Evolutionary conservation across 2,797 vertebrate species (phyloP), one percentile per base, ranked within the genome.

Genomic region (Leptatherina wallacei): DNA sequence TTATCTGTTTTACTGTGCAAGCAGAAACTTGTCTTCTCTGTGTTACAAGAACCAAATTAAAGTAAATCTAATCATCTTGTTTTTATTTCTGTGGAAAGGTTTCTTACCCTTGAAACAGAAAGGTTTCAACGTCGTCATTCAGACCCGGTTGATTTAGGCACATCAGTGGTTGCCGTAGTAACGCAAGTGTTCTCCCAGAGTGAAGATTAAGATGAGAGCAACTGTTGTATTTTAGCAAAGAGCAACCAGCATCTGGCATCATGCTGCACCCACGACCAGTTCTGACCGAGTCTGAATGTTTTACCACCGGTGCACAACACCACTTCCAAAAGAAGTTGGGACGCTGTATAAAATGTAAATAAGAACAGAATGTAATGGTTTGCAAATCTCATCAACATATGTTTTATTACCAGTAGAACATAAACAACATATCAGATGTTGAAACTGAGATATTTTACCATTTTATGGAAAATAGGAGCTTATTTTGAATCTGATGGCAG

Each of bases 71-170:
- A 22, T 54, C 61, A 61, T 13, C 24, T 51, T 9, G 30, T 33
- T 13, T 9, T 30, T 33, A 35, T 27, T 5, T 64, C 9, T n/a
- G 33, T 9, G 22, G 9, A 58, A 4, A 8, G 36, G 30, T 20
- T 49, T 55, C 6, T 36, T 67, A 42, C 61, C 52, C 38, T 24
- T 67, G 33, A 60, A 51, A 56, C 63, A 30, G 47, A 55, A 56
- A 33, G 32, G 4, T 11, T 72, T 69, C 65, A 32, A 51, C 10
- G 29, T 24, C 63, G 18, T 5, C 35, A 52, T 38, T 68, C 30
- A 60, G 38, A 27, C 14, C 44, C 7, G 35, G 20, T 35, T 42
- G 38, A 75, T 44, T 59, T 60, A 33, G 56, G 12, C 20, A 47
- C 2, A n/a, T 18, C 27, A 0, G n/a, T n/a, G 11, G 67, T 60